phyloP scores from a whole-genome alignment of 2,888 invertebrate genomes.

The Timema podura region DNA sequence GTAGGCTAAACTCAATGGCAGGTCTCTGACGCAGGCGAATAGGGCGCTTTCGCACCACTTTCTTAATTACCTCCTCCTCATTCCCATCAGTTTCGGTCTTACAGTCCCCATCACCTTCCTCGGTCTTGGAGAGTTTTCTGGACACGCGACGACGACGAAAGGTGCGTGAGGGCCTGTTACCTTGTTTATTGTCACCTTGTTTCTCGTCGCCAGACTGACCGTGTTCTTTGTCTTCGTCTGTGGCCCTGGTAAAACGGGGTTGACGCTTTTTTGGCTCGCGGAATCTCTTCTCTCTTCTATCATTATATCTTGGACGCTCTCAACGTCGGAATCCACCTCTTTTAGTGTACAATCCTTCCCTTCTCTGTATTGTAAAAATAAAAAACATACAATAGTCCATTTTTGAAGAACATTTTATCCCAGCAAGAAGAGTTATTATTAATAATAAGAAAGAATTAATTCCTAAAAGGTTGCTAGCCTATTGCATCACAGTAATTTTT shows the following conservation, averaged over 20 bases:
- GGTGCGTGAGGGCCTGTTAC: conserved; percentile 11
- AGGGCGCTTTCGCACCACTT: conserved; percentile 45
- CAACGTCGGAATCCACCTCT: conserved; percentile 66
- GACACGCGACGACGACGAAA: conserved; percentile 17
- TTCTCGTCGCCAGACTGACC: neutral
- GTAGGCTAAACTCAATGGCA: conserved; percentile 40
- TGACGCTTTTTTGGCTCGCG: neutral
- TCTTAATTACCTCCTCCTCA: conserved; percentile 12
- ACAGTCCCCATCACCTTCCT: conserved; percentile 13
- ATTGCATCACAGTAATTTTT: no score
- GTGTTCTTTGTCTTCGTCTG: neutral
- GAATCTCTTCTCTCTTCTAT: neutral
- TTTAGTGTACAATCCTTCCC: conserved; percentile 61
- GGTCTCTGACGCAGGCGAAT: conserved; percentile 42
- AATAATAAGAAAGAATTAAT: no score
- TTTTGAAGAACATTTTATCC: no score
- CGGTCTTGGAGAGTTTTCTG: conserved; percentile 11
- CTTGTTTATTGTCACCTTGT: neutral
- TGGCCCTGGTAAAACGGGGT: neutral
- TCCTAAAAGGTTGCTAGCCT: no score
- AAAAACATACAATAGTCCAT: neutral
- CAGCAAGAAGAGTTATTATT: no score
- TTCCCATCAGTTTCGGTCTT: neutral
- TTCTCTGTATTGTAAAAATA: conserved; percentile 43
- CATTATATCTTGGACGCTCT: conserved; percentile 37